Conservation (phyloP, 2,888 invertebrate genomes). For the Volucella inflata region DNA sequence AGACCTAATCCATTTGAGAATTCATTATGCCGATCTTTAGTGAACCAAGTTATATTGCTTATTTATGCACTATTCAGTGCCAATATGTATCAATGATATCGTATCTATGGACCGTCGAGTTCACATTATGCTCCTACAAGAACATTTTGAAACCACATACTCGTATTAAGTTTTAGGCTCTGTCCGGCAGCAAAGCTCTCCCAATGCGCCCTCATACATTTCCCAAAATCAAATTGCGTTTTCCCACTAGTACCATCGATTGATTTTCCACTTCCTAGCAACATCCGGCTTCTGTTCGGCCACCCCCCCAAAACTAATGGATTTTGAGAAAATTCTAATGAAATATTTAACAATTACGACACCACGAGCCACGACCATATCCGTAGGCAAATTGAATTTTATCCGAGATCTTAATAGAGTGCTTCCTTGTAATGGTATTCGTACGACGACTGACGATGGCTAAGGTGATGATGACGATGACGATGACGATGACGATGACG, state of each 20-base stretch:
- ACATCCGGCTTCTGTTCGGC: constrained; percentile 45
- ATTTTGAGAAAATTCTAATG: constrained; percentile 68
- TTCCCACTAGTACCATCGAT: constrained; percentile 58
- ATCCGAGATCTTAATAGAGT: constrained; percentile 62
- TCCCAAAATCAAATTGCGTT: constrained; percentile 47
- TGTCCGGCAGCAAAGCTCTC: constrained; percentile 28
- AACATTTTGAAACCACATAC: constrained; percentile 29
- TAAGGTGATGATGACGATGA: too few relatives aligned
- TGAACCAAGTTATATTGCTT: too few relatives aligned
- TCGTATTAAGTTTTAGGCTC: constrained; percentile 49
- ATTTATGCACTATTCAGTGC: too few relatives aligned
- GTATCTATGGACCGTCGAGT: too few relatives aligned
- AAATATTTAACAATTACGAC: constrained; percentile 71
- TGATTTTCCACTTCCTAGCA: constrained; percentile 37
- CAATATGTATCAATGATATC: too few relatives aligned
- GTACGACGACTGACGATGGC: constrained; percentile 3
- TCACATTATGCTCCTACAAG: not conserved
- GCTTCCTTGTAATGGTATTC: constrained; percentile 18
- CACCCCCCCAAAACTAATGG: constrained; percentile 51
- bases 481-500: too few relatives aligned
- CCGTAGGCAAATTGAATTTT: constrained; percentile 71
- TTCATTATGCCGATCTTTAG: too few relatives aligned
- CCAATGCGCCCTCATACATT: not conserved
- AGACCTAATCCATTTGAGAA: too few relatives aligned
- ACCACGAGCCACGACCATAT: constrained; percentile 37